A percentile compares a stretch with the other conserved stretches of the same genome.
These are phyloP conservation scores for Paramormyrops hopkinsi DNA, from an alignment of 2,797 vertebrate species.

Conservation along the genomic window DNA sequence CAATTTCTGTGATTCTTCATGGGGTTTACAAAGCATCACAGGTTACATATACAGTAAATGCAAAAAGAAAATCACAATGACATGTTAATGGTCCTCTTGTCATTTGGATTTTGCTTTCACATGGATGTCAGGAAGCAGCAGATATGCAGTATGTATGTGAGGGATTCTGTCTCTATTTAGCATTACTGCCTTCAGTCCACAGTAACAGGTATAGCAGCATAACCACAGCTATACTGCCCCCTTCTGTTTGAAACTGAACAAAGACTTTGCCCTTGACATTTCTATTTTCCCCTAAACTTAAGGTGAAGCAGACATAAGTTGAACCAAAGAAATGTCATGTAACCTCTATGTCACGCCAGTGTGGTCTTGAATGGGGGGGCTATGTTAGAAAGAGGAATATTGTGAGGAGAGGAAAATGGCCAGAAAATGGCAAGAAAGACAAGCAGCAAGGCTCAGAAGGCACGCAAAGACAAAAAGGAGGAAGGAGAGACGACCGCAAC, in stretches of 20 bases:
- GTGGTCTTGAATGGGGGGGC: not conserved
- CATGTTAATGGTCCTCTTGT: not conserved
- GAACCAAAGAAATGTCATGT: not conserved
- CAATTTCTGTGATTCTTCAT: not conserved
- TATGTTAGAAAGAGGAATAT: not conserved
- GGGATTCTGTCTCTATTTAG: not conserved
- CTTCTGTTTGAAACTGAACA: not conserved
- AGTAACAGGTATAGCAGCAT: not conserved
- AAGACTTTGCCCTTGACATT: not conserved
- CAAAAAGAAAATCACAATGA: not conserved
- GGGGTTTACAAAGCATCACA: not conserved
- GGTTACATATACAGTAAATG: not conserved
- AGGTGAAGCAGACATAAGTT: not conserved
- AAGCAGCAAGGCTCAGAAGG: not conserved
- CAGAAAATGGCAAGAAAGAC: not conserved
- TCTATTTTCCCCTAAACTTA: not conserved
- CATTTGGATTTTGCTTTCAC: not conserved
- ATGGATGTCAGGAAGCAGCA: not conserved
- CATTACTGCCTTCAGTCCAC: not conserved
- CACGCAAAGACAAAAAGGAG: not conserved
- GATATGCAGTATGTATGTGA: not conserved
- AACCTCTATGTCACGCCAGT: not conserved
- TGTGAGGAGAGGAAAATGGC: not conserved
- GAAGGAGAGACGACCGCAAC: not conserved
- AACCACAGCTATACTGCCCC: not conserved